Conservation (phyloP, 2,797 vertebrate genomes). For the Darevskia nairensis region DNA sequence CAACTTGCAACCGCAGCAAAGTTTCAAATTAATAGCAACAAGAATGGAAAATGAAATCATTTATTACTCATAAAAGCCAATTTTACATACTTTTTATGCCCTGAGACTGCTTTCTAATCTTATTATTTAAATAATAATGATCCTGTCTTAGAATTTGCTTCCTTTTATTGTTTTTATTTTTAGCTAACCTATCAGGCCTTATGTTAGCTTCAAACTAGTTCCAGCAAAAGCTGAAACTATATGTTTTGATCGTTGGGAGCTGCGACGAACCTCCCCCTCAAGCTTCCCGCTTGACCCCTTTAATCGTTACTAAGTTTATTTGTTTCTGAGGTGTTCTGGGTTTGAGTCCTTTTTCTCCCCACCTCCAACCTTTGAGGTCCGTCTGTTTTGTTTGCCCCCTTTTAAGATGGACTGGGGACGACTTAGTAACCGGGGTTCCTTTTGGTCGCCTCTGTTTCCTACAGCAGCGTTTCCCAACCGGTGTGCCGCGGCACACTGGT, state of each 20-base stretch:
- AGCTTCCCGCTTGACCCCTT: no score
- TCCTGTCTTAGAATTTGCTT: constrained; percentile 55
- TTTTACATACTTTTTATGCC: constrained; percentile 73
- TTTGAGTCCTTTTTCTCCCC: no score
- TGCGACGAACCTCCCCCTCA: no score
- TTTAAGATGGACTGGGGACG: no score
- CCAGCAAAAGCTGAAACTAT: constrained; percentile 71
- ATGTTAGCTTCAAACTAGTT: constrained; percentile 69
- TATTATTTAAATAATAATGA: constrained; percentile 81
- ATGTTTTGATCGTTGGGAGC: constrained; percentile 70
- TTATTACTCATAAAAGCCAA: constrained; percentile 77
- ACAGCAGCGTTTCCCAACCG: no score
- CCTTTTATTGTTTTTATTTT: constrained; percentile 43
- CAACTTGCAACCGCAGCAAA: constrained; percentile 72
- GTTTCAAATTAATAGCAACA: constrained; percentile 76
- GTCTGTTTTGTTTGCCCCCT: no score
- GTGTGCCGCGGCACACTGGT: no score
- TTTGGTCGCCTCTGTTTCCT: no score
- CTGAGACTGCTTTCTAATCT: constrained; percentile 77
- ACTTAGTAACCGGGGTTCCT: no score
- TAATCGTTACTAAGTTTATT: no score
- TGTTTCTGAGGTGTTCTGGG: no score
- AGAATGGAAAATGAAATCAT: constrained; percentile 74
- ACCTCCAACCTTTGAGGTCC: no score
- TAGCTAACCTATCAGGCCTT: constrained; percentile 68